Evolutionary conservation across 2,113 vertebrate species (phyloP).

Genomic region (Setophaga coronata): DNA sequence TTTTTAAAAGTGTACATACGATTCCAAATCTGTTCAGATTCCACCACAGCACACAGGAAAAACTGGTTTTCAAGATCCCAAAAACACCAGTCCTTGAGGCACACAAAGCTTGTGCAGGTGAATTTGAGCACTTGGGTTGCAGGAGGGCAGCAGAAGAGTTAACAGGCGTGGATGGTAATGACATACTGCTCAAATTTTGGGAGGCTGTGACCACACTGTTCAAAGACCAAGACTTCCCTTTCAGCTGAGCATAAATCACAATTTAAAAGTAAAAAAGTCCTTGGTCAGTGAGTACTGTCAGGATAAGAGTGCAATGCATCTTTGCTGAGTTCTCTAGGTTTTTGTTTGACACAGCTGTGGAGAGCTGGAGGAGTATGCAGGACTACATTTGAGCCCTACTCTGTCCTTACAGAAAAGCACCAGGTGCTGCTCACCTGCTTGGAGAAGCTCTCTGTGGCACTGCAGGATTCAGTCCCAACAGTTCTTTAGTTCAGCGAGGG

Average conservation of each 20-base stretch:
- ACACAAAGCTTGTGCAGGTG: not conserved
- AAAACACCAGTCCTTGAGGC: not conserved
- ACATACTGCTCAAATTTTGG: not conserved
- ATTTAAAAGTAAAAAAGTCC: not conserved
- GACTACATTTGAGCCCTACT: not conserved
- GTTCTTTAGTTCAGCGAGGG: not conserved
- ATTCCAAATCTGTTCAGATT: not conserved
- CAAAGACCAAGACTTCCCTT: not conserved
- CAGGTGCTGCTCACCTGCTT: not conserved
- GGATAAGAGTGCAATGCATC: not conserved
- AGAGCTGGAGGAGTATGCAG: not conserved
- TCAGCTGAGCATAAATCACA: not conserved
- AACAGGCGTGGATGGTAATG: not conserved
- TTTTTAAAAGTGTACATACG: accelerated
- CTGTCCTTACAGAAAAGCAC: not conserved
- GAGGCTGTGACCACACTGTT: not conserved
- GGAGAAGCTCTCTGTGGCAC: not conserved
- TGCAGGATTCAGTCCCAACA: not conserved
- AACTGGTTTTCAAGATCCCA: not conserved
- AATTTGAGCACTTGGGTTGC: not conserved
- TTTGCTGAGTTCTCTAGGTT: not conserved
- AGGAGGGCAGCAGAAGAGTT: not conserved
- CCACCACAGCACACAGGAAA: not conserved
- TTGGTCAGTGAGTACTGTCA: not conserved
- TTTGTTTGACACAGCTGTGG: not conserved